Conservation (phyloP, 2,113 vertebrate genomes). For the Callorhinus ursinus region DNA sequence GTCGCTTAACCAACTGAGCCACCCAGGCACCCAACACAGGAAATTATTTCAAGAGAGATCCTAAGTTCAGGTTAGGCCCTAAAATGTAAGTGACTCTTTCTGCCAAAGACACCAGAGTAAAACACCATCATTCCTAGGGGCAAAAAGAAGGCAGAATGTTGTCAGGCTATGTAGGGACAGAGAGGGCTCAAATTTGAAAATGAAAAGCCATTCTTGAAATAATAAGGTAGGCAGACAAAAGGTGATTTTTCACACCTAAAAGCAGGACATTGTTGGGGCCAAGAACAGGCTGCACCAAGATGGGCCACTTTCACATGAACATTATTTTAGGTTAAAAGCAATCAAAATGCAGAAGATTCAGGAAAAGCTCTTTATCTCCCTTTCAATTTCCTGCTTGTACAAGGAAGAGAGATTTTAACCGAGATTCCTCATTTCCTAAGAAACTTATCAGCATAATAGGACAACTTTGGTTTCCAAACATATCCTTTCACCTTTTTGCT, state of each 20-base stretch:
- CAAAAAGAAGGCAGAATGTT: neutral
- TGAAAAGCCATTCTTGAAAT: neutral
- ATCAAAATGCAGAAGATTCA: neutral
- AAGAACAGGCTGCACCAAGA: neutral
- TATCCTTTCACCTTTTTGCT: neutral
- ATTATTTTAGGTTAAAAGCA: neutral
- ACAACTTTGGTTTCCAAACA: neutral
- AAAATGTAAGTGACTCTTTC: neutral
- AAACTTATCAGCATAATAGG: neutral
- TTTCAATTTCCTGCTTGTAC: neutral
- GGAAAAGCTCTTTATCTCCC: neutral
- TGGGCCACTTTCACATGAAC: neutral
- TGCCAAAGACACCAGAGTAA: neutral
- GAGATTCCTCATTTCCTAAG: neutral
- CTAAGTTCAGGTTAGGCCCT: neutral
- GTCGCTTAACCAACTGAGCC: no score
- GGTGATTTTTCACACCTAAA: neutral
- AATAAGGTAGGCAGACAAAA: neutral
- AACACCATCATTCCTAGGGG: neutral
- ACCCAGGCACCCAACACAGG: neutral
- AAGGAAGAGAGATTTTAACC: neutral
- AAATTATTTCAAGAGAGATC: slow-evolving; percentile 26
- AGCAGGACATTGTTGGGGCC: neutral
- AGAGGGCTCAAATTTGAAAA: neutral
- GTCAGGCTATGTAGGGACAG: neutral